Conservation (phyloP, 2,113 vertebrate genomes). For the Tiliqua scincoides region DNA sequence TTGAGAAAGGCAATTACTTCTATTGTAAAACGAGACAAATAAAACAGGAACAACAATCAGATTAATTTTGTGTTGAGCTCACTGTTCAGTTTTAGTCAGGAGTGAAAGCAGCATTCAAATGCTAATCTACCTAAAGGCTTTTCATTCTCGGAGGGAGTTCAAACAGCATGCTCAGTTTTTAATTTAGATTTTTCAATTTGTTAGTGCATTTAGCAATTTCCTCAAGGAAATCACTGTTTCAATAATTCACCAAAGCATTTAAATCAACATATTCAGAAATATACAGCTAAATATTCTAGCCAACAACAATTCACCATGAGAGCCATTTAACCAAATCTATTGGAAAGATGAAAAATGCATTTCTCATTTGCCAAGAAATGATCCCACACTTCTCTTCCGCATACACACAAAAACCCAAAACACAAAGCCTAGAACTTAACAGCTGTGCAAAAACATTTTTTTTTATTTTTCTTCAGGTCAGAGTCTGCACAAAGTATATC, state of each 20-base stretch:
- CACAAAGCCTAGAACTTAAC: slow-evolving; percentile 13
- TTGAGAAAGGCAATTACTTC: not conserved
- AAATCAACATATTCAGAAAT: slow-evolving; percentile 45
- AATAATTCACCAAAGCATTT: slow-evolving; percentile 56
- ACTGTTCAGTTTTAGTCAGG: not conserved
- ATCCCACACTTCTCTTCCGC: not conserved
- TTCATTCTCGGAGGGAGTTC: slow-evolving; percentile 13
- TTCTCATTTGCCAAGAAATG: slow-evolving; percentile 17
- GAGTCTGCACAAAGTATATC: slow-evolving; percentile 1
- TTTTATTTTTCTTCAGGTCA: not conserved
- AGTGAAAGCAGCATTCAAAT: slow-evolving; percentile 43
- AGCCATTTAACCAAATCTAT: slow-evolving; percentile 36
- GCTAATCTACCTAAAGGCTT: slow-evolving; percentile 35
- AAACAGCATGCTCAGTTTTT: slow-evolving; percentile 60
- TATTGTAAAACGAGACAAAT: not conserved
- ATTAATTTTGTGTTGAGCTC: not conserved
- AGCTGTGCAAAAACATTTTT: not conserved
- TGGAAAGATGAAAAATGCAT: slow-evolving; percentile 24
- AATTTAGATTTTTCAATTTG: slow-evolving; percentile 58
- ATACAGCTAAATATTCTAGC: slow-evolving; percentile 37
- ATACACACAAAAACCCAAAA: not conserved
- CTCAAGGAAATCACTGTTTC: slow-evolving; percentile 50
- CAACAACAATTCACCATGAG: slow-evolving; percentile 49
- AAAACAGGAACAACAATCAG: not conserved
- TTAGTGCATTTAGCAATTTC: slow-evolving; percentile 53